Evolutionary conservation across 2,113 vertebrate genomes (phyloP), one percentile per base, ranked within the genome.

Genomic region (Caloenas nicobarica): DNA sequence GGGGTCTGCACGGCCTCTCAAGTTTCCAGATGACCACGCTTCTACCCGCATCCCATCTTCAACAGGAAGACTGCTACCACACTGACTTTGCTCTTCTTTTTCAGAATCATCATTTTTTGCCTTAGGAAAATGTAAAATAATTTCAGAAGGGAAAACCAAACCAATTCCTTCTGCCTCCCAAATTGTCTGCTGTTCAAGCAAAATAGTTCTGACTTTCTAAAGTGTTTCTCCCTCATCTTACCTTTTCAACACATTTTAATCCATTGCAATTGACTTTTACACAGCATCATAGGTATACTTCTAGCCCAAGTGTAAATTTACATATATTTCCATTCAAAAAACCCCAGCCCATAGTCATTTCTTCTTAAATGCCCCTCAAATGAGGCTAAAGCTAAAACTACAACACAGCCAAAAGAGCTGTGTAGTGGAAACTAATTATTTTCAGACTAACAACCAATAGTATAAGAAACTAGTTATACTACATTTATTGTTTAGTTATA

Each of bases 81-180:
- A 66, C 50, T 77, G 87, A 40, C 51, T 90, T 72, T 87, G 85
- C 81, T 86, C 95, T 97, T 98, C 97, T 91, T 97, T 98, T 81
- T 97, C 92, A 44, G 77, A 89, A 68, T 91, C 90, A 71, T 98
- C 98, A 44, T 95, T 93, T 97, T 99, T 99, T 76, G 93, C 96
- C 99, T 99, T 96, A 50, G 84, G 48, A 94, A 84, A 93, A 89
- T 50, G 94, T 13, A 78, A 94, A 95, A 79, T 16, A 44, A 11
- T 77, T 94, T 91, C 8, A 96, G 57, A 13, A 84, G 6, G 6
- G 9, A 58, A 53, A 80, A 90, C 3, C 9, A 85, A 78, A 72
- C 5, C 33, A 69, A 65, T 48, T 15, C 9, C 26, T 36, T 64
- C 51, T 64, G 11, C 17, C 31, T 62, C 34, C 9, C 80, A 62